Percentiles rank a stretch among this genome's conserved stretches.
phyloP scores from a whole-genome alignment of 1,140 invertebrate species.

The Euborellia annulipes region DNA sequence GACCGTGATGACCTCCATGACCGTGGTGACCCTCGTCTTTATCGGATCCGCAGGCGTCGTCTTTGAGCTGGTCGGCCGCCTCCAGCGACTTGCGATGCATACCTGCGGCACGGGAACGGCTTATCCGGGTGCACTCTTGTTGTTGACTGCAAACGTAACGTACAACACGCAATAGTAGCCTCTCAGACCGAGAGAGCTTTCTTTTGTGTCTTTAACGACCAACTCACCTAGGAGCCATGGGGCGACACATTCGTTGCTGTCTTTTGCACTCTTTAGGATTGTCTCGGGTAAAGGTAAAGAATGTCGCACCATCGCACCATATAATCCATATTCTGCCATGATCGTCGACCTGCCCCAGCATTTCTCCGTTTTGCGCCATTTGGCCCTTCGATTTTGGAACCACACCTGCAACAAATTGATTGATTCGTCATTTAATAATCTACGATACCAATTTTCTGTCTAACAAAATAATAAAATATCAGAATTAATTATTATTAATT shows the following conservation, averaged over 20 bases:
- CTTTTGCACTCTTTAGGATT: conserved; percentile 90
- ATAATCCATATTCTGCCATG: conserved; percentile 98
- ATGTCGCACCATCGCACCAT: conserved; percentile 97
- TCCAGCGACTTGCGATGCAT: conserved; percentile 98
- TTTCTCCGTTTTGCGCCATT: conserved; percentile 98
- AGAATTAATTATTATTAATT: too few relatives aligned
- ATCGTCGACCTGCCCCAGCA: conserved; percentile 98
- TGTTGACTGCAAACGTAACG: too few relatives aligned
- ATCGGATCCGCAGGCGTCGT: conserved; percentile 31
- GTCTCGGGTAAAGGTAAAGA: conserved; percentile 93
- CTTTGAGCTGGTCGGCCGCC: conserved; percentile 88
- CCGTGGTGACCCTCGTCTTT: conserved; percentile 7
- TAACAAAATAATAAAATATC: too few relatives aligned
- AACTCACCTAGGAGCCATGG: conserved; percentile 91
- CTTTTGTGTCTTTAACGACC: background rate
- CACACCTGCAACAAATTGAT: conserved; percentile 84
- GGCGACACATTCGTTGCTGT: conserved; percentile 75
- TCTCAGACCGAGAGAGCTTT: too few relatives aligned
- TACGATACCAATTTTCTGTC: too few relatives aligned
- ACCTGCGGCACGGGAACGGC: conserved; percentile 40
- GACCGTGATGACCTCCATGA: conserved; percentile 16
- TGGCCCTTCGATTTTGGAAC: conserved; percentile 96
- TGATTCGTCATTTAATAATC: too few relatives aligned
- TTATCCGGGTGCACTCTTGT: too few relatives aligned
- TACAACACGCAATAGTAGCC: too few relatives aligned